phyloP scores from a whole-genome alignment of 2,888 invertebrate genomes.

The Sinhomidia bicolor region DNA sequence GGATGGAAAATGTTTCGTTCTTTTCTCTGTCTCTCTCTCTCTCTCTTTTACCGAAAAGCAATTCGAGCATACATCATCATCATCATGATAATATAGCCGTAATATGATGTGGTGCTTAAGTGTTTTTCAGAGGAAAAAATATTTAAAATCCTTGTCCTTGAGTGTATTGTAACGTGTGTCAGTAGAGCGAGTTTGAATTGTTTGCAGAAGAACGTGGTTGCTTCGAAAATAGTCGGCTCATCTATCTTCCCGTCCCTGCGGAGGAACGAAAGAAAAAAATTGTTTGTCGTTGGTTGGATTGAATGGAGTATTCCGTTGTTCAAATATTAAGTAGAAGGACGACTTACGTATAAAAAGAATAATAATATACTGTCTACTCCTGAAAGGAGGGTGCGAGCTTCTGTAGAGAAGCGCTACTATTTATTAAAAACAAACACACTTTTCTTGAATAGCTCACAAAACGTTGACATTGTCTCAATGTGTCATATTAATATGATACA shows the following conservation, averaged over 20 bases:
- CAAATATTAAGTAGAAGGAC: constrained; percentile 64
- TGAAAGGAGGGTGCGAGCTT: background rate
- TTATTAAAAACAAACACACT: background rate
- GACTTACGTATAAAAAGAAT: no score
- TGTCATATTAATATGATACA: constrained; percentile 67
- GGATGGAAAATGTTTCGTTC: background rate
- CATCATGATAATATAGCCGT: background rate
- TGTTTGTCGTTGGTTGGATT: constrained; percentile 10
- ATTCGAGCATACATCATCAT: no score
- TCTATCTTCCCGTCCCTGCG: constrained; percentile 7
- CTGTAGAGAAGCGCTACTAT: background rate
- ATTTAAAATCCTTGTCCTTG: background rate
- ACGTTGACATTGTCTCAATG: constrained; percentile 60
- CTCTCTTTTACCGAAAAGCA: no score
- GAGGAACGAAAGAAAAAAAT: background rate
- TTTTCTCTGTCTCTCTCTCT: no score
- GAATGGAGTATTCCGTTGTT: background rate
- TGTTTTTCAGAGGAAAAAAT: constrained; percentile 15
- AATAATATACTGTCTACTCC: background rate
- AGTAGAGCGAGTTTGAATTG: background rate
- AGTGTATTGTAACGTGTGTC: background rate
- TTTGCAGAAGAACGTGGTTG: background rate
- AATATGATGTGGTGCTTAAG: background rate
- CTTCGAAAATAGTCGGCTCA: constrained; percentile 30
- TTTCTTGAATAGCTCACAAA: constrained; percentile 27